phyloP scores from a whole-genome alignment of 2,888 invertebrate species.

The Scelioninae gen. 2 region DNA sequence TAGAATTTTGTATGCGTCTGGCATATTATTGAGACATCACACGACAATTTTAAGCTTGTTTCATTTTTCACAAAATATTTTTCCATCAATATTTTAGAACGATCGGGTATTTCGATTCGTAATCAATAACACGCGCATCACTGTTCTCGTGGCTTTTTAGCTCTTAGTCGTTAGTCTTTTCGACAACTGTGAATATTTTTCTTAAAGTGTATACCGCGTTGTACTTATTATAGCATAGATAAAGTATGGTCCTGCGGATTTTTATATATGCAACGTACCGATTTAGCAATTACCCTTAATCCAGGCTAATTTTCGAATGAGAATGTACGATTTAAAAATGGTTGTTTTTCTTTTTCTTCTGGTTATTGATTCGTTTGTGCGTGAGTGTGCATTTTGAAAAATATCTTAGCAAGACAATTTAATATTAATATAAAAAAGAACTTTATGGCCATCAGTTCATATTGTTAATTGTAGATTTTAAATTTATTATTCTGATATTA shows the following conservation, averaged over 20 bases:
- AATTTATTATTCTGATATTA: too few relatives aligned
- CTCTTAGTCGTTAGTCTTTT: slow-evolving; percentile 26
- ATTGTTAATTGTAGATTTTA: too few relatives aligned
- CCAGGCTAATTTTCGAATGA: slow-evolving; percentile 11
- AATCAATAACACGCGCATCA: slow-evolving; percentile 25
- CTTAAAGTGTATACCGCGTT: slow-evolving; percentile 19
- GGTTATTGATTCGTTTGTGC: neutral
- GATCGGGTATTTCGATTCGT: slow-evolving; percentile 18
- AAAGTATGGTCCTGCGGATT: slow-evolving; percentile 20
- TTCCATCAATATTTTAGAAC: too few relatives aligned
- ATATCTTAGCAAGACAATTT: slow-evolving; percentile 4
- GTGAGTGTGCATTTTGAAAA: slow-evolving; percentile 12
- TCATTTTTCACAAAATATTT: too few relatives aligned
- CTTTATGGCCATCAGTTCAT: neutral
- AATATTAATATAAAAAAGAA: neutral
- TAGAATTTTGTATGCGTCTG: too few relatives aligned
- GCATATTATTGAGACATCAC: too few relatives aligned
- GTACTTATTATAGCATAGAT: slow-evolving; percentile 38
- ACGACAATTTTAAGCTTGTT: too few relatives aligned
- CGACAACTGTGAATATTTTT: slow-evolving; percentile 34
- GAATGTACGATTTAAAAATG: slow-evolving; percentile 9
- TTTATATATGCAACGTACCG: slow-evolving; percentile 24
- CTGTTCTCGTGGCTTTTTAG: slow-evolving; percentile 36
- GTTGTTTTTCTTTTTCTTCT: slow-evolving; percentile 3
- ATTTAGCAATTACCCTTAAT: slow-evolving; percentile 9